Base-by-base conservation (phyloP, 2,113 vertebrate genomes). In the Xiphophorus maculatus region DNA sequence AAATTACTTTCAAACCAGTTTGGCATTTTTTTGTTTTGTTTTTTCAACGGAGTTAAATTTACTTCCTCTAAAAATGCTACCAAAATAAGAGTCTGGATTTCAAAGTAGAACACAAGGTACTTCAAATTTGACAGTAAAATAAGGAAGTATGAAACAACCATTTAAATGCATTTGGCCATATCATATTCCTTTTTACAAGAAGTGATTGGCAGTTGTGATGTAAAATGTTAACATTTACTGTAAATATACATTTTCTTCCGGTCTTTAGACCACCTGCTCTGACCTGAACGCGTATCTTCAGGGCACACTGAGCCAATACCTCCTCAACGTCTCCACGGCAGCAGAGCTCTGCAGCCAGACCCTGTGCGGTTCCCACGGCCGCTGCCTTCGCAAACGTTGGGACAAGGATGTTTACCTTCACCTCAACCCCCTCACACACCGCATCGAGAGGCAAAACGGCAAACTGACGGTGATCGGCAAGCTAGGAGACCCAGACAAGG, bases 241-340 rank as follows among this genome's bases (percentile, higher is more conserved):
- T 32, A 61, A 1, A 19, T 7, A 9, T 6, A 37, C 65, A 22
- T 9, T 67, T 62, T 40, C 15, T 37, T 13, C 62, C 40, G 60
- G 35, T 67, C 37, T 86, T 12, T 86, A 99, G 97, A 89, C 89
- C 61, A 94, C 90, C 30, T 99, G 97, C 89, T 93, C 93, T 44
- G 78, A 90, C 69, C 90, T 99, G 84, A 94, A 96, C 85, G 79
- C 91, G 27, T 98, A 97, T 92, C 88, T 99, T 74, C 94, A 87
- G 2, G 94, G 79, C 1, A 90, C 92, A 3, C 92, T 99, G 86
- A 95, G 95, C 29, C 93, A 84, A 69, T 99, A 99, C 71, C 86
- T 99, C 0, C 89, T 97, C 66, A 99, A 99, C 0, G 97, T 99
- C 80, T 96, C 97, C 1, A 97, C 92, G 0, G 97, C 98, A 0